Evolutionary conservation across 2,888 invertebrate genomes (phyloP).

Genomic region (Heliconius ismenius): DNA sequence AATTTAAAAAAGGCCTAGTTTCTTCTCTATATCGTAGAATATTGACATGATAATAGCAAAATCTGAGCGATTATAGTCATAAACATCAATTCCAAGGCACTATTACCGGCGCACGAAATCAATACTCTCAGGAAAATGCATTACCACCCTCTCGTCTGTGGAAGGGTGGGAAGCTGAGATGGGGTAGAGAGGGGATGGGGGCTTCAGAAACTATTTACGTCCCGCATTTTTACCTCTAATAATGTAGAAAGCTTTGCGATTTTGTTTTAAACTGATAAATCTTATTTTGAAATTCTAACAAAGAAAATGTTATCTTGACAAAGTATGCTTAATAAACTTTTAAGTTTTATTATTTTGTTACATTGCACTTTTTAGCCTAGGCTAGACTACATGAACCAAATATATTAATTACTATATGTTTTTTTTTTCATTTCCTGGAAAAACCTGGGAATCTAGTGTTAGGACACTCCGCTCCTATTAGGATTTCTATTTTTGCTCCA

Average conservation of each 20-base stretch:
- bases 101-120: conserved; percentile 10
- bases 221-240: not conserved
- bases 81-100: not conserved
- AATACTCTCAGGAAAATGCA: conserved; percentile 26
- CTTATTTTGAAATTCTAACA: not conserved
- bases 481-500: not conserved
- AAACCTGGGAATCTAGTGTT: not conserved
- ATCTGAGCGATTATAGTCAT: not conserved
- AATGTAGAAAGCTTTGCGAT: not conserved
- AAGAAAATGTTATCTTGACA: no score
- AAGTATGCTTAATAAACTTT: no score
- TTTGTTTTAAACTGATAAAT: not conserved
- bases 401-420: not conserved
- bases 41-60: not conserved
- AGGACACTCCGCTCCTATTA: not conserved
- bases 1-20: no score
- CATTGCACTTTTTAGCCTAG: no score
- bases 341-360: no score
- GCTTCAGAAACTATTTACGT: conserved; percentile 10
- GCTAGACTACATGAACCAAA: no score
- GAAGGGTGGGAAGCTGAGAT: conserved; percentile 12
- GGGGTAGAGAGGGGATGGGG: conserved; percentile 11
- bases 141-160: conserved; percentile 18
- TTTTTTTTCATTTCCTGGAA: no score
- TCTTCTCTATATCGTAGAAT: not conserved